These are phyloP conservation scores for Solen grandis DNA, from an alignment of 1,140 invertebrate genomes.

Conservation along the genomic window DNA sequence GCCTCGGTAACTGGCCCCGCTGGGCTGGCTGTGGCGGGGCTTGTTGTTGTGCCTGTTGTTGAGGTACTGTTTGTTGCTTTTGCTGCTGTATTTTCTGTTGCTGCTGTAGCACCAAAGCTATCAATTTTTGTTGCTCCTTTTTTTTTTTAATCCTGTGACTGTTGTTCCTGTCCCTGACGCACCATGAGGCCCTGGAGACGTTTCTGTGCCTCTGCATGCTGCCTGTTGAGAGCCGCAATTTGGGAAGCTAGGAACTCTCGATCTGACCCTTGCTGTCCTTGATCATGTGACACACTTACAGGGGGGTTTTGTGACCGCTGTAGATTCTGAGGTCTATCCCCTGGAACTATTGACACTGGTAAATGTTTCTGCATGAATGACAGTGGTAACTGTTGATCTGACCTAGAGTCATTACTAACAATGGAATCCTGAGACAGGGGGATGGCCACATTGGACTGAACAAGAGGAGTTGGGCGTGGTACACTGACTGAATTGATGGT, in stretches of 20 bases:
- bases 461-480: conserved; percentile 69
- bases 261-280: conserved; percentile 12
- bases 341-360: conserved; percentile 27
- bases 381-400: conserved; percentile 10
- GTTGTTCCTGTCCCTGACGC: conserved; percentile 53
- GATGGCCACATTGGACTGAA: conserved; percentile 69
- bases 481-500: conserved; percentile 65
- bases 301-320: conserved; percentile 17
- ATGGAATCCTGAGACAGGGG: conserved; percentile 17
- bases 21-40: conserved; percentile 17
- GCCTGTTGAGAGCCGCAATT: conserved; percentile 72
- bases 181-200: conserved; percentile 65
- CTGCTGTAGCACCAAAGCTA: conserved; percentile 28
- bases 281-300: neutral
- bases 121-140: conserved; percentile 29
- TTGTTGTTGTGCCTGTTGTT: conserved; percentile 45
- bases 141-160: conserved; percentile 53
- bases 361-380: conserved; percentile 42
- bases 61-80: neutral
- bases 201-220: conserved; percentile 73
- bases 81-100: conserved; percentile 52
- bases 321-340: conserved; percentile 44
- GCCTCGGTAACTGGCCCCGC: neutral
- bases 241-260: conserved; percentile 65
- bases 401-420: conserved; percentile 3